Base-by-base conservation (phyloP, 2,797 vertebrate genomes). In the Sebastolobus altivelis region DNA sequence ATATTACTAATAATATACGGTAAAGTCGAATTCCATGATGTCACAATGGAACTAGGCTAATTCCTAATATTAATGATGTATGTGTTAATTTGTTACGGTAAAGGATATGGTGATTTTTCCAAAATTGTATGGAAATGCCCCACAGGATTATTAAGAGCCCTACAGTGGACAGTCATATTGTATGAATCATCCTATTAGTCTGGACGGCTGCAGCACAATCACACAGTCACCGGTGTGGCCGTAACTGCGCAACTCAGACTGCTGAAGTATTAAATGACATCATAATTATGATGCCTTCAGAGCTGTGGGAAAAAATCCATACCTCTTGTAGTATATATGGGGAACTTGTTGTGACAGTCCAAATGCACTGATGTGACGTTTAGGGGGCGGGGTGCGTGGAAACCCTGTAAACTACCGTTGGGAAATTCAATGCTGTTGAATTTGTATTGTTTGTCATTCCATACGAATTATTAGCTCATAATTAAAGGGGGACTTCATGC, bases 271-370 rank as follows among this genome's bases (percentile, higher is more conserved):
- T n/a, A 4, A 20, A 38, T 86, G 38, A 72, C 80, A 60, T 75
- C 77, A 83, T 37, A 18, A 49, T 4, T 4, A 25, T 58, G 89
- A 38, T 83, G 87, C 82, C 27, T 89, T 91, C 81, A 75, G 0
- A 0, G 4, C 16, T 16, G 0, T 68, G 40, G 87, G 81, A 75
- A 77, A 86, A 86, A 73, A 38, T 7, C 1, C 35, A 22, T 0
- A 20, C 10, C 12, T 20, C 11, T 9, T 18, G 3, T 2, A 27
- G 29, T 22, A 1, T 22, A 3, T 25, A 54, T 79, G 85, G 85
- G 89, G 71, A 90, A 87, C 87, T 89, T 84, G 63, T 46, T 43
- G 3, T 76, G 71, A 77, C 74, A 74, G 16, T 70, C 8, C 38
- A 82, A 52, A 31, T 49, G 66, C 18, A 46, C 37, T 72, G 43